Percentiles rank a stretch among this genome's conserved stretches.
phyloP scores from a whole-genome alignment of 2,888 invertebrate species.

The Ferdinandea cuprea region DNA sequence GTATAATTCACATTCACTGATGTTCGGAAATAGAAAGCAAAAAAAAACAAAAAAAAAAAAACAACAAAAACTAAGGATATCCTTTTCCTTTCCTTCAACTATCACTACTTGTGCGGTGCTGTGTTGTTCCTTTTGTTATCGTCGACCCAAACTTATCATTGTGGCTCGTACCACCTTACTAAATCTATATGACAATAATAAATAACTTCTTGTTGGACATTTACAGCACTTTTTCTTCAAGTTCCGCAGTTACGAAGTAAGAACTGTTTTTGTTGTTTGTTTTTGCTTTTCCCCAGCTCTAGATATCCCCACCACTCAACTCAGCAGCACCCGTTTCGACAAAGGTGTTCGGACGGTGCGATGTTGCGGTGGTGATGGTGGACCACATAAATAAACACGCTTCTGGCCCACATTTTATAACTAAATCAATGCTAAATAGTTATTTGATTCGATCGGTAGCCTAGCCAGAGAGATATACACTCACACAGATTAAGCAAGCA shows the following conservation, averaged over 20 bases:
- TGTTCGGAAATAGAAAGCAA: not conserved
- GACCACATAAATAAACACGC: conserved; percentile 36
- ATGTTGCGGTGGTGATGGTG: conserved; percentile 25
- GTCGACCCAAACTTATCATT: conserved; percentile 60
- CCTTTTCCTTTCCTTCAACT: conserved; percentile 51
- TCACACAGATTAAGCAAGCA: not conserved
- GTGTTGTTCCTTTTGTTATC: conserved; percentile 30
- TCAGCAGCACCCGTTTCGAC: not conserved
- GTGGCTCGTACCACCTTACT: conserved; percentile 63
- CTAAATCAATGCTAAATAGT: conserved; percentile 65
- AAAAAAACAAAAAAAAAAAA: not conserved
- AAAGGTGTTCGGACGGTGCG: no score
- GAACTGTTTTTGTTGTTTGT: not conserved
- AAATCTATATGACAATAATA: conserved; percentile 54
- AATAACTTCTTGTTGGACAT: conserved; percentile 47
- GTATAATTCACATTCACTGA: conserved; percentile 23
- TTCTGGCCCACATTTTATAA: conserved; percentile 65
- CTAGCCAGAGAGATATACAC: not conserved
- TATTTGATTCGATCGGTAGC: conserved; percentile 27
- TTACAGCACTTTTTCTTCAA: conserved; percentile 57
- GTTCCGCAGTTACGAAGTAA: conserved; percentile 18
- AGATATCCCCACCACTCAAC: conserved; percentile 48
- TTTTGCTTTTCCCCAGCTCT: conserved; percentile 15
- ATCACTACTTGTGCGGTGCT: no score
- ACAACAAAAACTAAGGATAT: conserved; percentile 18